Conservation (phyloP, 2,113 vertebrate genomes). For the Chionodraco myersi region DNA sequence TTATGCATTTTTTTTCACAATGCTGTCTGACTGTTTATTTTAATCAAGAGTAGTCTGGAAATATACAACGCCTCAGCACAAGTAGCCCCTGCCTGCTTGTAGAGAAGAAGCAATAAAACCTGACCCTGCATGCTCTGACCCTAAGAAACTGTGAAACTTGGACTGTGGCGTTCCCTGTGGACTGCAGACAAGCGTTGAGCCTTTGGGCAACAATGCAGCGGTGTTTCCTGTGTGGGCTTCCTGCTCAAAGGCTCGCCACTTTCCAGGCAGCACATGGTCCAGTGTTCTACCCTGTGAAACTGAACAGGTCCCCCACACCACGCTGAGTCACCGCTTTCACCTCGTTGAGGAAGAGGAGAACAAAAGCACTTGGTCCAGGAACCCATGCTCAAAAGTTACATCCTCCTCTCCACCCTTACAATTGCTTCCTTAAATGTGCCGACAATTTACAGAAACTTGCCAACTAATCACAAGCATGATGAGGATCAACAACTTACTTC, state of each 20-base stretch:
- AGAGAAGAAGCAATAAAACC: constrained; percentile 26
- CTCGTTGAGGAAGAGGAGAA: constrained; percentile 56
- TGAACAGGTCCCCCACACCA: constrained; percentile 71
- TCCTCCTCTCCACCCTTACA: constrained; percentile 38
- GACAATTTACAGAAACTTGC: constrained; percentile 40
- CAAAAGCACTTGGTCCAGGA: constrained; percentile 61
- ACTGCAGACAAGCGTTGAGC: constrained; percentile 55
- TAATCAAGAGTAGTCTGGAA: not conserved
- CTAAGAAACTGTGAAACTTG: constrained; percentile 54
- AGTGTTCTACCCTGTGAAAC: constrained; percentile 65
- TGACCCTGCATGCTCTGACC: constrained; percentile 25
- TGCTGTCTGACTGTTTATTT: constrained; percentile 13
- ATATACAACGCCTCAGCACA: not conserved
- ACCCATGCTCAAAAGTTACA: constrained; percentile 67
- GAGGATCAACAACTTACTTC: not conserved
- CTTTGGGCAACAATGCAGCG: constrained; percentile 71
- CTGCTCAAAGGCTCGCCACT: constrained; percentile 66
- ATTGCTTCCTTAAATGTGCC: constrained; percentile 69
- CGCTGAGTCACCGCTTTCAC: constrained; percentile 66
- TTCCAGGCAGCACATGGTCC: constrained; percentile 61
- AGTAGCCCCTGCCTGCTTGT: not conserved
- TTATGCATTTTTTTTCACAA: not conserved
- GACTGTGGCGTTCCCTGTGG: constrained; percentile 55
- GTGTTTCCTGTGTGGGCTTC: constrained; percentile 80
- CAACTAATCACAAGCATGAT: constrained; percentile 49